Conservation (phyloP, 1,140 invertebrate species). For the Maconellicoccus hirsutus region DNA sequence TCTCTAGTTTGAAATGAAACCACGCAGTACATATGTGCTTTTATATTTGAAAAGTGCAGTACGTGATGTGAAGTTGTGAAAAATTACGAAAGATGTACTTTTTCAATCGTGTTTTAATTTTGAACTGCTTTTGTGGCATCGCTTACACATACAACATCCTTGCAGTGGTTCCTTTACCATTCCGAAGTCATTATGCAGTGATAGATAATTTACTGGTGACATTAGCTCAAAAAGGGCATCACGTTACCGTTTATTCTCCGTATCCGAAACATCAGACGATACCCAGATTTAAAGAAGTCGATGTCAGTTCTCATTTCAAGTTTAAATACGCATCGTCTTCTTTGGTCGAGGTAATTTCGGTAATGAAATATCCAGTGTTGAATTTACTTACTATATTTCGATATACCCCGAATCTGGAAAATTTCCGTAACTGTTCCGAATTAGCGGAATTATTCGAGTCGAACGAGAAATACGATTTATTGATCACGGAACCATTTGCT, state of each 20-base stretch:
- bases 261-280: constrained; percentile 38
- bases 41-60: too few relatives aligned
- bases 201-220: constrained; percentile 32
- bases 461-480: constrained; percentile 32
- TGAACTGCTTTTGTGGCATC: too few relatives aligned
- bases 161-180: constrained; percentile 31
- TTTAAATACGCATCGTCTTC: not conserved
- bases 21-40: too few relatives aligned
- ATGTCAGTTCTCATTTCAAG: constrained; percentile 26
- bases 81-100: too few relatives aligned
- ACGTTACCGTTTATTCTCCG: constrained; percentile 33
- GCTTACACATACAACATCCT: constrained; percentile 29
- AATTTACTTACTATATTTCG: not conserved
- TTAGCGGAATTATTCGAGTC: constrained; percentile 21
- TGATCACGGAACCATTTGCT: constrained; percentile 32
- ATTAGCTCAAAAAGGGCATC: constrained; percentile 32
- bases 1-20: too few relatives aligned
- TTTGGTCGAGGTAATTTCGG: not conserved
- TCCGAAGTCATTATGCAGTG: constrained; percentile 34
- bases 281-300: constrained; percentile 41
- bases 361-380: not conserved
- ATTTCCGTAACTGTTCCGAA: not conserved
- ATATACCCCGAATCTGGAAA: not conserved
- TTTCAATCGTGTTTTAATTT: too few relatives aligned
- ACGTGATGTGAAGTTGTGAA: too few relatives aligned